A percentile compares a stretch with the other conserved stretches of the same genome.
Conservation (phyloP, 2,888 invertebrate species). For the Caenorhabditis auriculariae region DNA sequence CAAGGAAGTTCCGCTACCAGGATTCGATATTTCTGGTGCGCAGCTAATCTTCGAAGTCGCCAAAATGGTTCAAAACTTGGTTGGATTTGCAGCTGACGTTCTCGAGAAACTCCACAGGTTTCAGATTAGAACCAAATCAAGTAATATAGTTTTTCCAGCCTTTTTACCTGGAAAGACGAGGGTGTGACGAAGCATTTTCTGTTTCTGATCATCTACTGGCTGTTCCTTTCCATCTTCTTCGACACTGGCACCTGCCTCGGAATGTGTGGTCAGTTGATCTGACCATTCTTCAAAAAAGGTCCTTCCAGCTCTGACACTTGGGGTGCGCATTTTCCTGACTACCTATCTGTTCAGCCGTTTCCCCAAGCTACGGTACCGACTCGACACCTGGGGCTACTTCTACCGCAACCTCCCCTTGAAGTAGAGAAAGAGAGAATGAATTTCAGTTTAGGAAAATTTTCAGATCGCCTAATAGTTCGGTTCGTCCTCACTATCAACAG, state of each 20-base stretch:
- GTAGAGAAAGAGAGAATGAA: no score
- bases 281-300: neutral
- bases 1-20: slow-evolving; percentile 40
- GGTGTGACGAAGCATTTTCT: slow-evolving; percentile 63
- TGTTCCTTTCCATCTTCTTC: slow-evolving; percentile 61
- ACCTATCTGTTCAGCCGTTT: slow-evolving; percentile 67
- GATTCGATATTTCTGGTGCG: slow-evolving; percentile 52
- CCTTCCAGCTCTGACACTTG: slow-evolving; percentile 53
- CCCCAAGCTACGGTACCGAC: slow-evolving; percentile 66
- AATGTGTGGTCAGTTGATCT: slow-evolving; percentile 42
- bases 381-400: slow-evolving; percentile 53
- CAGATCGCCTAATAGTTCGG: no score
- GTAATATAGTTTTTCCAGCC: slow-evolving; percentile 49
- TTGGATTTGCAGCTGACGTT: slow-evolving; percentile 51
- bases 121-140: slow-evolving; percentile 3
- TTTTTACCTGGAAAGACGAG: slow-evolving; percentile 65
- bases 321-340: slow-evolving; percentile 67
- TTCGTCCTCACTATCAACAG: slow-evolving; percentile 5
- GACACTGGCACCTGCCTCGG: slow-evolving; percentile 61
- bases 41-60: slow-evolving; percentile 66
- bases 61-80: slow-evolving; percentile 65
- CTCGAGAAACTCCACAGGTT: slow-evolving; percentile 66
- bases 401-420: slow-evolving; percentile 39
- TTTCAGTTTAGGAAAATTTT: no score
- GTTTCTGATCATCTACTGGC: slow-evolving; percentile 57